Base-by-base conservation (phyloP, 92 coral and sea anemone genomes). In the Siderastrea siderea region DNA sequence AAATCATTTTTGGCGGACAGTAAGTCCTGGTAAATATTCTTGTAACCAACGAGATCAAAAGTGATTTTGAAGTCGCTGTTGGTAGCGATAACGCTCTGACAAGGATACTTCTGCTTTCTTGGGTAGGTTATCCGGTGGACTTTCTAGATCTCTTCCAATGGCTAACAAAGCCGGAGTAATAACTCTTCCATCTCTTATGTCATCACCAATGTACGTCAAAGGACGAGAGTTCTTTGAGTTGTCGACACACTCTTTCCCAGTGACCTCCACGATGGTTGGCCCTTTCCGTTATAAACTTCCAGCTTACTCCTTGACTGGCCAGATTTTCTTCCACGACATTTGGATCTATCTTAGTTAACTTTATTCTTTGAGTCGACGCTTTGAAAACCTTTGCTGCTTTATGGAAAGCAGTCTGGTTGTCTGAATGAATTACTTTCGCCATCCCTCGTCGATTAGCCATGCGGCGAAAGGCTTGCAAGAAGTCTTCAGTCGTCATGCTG, bases 231-330 rank as follows among this genome's bases (percentile, higher is more conserved):
- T 85, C 89, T 61, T 85, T 85, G 12, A 85, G 62, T 2, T 58
- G 85, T 3, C 89, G 55, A 46, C 89, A 85, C 6, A 85, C 85
- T 52, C 89, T 12, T 75, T 77, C 83, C 84, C 84, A 85, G 6
- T 77, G 66, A 3, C 83, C 89, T 46, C 84, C 89, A 3, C 89
- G 16, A n/a, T 63, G 76, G 45, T 75, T 77, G 10, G 89, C 86
- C 61, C 62, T 77, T 16, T 77, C 66, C 49, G 88, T 84, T 16
- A 74, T 84, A 53, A 84, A 84, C 63, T 84, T 84, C 82, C 82
- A 74, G 0, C n/a, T 67, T 14, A 77, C 86, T 6, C 55, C 15
- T 47, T 77, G 66, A 19, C 17, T 46, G 8, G 89, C 75, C 53
- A 75, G 38, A 16, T 62, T 75, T 14, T 26, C 54, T 48, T 52